Evolutionary conservation across 2,113 vertebrate species (phyloP).

Genomic region (Heptranchias perlo): DNA sequence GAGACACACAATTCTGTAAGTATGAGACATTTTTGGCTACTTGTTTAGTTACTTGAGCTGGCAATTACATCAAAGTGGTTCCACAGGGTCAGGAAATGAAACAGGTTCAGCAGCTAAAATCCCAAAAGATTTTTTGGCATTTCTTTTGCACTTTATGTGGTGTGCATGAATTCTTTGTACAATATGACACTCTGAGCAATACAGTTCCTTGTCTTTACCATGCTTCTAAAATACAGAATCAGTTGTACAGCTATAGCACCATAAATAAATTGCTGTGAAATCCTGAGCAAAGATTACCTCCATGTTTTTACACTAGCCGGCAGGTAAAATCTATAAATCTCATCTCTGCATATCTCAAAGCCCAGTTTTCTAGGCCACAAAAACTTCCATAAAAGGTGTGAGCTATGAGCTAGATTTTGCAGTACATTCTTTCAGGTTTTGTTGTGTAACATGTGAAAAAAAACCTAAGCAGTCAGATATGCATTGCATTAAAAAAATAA

Average conservation of each 20-base stretch:
- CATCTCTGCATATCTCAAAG: neutral
- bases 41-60: neutral
- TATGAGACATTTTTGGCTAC: neutral
- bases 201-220: neutral
- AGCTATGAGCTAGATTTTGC: neutral
- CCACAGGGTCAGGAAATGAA: too few relatives aligned
- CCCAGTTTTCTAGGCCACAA: neutral
- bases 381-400: neutral
- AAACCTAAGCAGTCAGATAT: neutral
- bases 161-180: neutral
- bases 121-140: neutral
- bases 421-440: neutral
- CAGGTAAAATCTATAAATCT: neutral
- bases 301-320: too few relatives aligned
- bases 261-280: too few relatives aligned
- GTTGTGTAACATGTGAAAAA: neutral
- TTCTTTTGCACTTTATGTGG: neutral
- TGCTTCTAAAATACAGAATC: neutral
- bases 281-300: too few relatives aligned
- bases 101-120: neutral
- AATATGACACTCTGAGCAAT: neutral
- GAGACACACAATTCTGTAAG: neutral
- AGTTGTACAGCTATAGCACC: neutral
- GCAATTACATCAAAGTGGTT: neutral
- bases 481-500: neutral